Base-by-base conservation (phyloP, 2,113 vertebrate species). In the Solenodon paradoxus region DNA sequence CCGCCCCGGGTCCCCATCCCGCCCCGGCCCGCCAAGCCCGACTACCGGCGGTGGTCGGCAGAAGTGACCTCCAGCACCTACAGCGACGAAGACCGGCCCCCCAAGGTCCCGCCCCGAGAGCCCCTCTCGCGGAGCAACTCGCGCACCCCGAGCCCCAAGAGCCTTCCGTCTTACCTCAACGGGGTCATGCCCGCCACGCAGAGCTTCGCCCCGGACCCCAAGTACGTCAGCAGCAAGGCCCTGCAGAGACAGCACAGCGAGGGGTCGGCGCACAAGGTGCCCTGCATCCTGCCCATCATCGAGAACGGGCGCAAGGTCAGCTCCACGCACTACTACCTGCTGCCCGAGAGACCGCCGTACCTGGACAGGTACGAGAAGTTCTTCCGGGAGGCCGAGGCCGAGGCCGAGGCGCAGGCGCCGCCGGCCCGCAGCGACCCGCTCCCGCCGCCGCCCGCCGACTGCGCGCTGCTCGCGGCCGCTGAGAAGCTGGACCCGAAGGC, bases 171-270 rank as follows among this genome's bases (percentile, higher is more conserved):
- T 28, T 99, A 99, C 98, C 96, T 99, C 98, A 99, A 99, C 0
- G 99, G 99, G 92, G 98, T 99, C 90, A 99, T 99, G 99, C 99
- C 99, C 45, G 98, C 99, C 0, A 99, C 99, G 0, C 99, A 99
- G 98, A 99, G 99, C 96, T 99, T 99, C 97, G 99, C 99, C 82
- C 99, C 99, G 0, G 99, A 99, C 93, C 99, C 99, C 3, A 99
- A 99, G 32, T 99, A 99, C 0, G 99, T 99, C 82, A 99, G 99
- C 97, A 98, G 96, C 97, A 99, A 99, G 92, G 98, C 99, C 74
- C 98, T 99, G 79, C 99, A 99, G 72, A 98, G 99, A 97, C 99
- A 99, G 98, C 98, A 99, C 93, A 99, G 99, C 8, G 99, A 99
- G 88, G 99, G 99, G 4, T 99, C 99, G 11, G 96, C 98, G 38